phyloP scores from a whole-genome alignment of 2,797 vertebrate species.

The Anabas testudineus region DNA sequence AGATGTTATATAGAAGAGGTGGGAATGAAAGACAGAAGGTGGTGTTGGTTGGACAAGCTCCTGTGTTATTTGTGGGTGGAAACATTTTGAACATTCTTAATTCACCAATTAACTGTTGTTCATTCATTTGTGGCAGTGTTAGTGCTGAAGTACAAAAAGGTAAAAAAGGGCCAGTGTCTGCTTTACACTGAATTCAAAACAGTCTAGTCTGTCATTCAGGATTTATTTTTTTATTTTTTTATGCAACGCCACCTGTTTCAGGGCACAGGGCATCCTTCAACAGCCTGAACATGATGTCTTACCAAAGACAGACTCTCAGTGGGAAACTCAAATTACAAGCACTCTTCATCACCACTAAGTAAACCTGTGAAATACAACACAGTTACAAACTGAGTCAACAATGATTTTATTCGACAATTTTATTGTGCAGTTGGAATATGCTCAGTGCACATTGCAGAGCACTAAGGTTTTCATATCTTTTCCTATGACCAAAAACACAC shows the following conservation, averaged over 20 bases:
- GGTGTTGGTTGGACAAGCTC: background rate
- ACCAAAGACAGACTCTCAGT: background rate
- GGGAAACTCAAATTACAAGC: background rate
- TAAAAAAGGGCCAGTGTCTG: background rate
- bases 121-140: background rate
- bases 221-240: background rate
- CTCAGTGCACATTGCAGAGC: no score
- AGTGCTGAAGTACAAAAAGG: background rate
- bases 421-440: background rate
- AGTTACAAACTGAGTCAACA: background rate
- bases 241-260: conserved; percentile 13
- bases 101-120: background rate
- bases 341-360: background rate
- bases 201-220: background rate
- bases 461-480: no score
- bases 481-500: no score
- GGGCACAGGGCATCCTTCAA: conserved; percentile 6
- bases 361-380: background rate
- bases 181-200: background rate
- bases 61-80: background rate
- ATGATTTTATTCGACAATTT: background rate
- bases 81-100: background rate
- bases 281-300: conserved; percentile 4
- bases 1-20: background rate
- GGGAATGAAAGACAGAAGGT: background rate